Evolutionary conservation across 2,888 invertebrate species (phyloP), one percentile per base, ranked within the genome.

Genomic region (Priocnemis perturbator): DNA sequence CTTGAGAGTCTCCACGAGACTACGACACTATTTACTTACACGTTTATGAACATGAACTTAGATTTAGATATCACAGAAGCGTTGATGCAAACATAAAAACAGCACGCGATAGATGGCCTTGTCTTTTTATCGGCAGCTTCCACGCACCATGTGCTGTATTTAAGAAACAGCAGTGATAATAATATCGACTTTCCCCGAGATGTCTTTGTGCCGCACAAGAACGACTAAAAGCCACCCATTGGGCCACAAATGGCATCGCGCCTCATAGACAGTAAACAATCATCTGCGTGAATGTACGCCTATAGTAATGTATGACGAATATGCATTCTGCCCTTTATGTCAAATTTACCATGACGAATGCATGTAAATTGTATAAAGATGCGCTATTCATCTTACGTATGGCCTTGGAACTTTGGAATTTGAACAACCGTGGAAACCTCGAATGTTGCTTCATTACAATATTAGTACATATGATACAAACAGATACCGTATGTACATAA

Each of bases 391-490:
- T 68, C 62, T 69, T 68, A 68, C 77, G 74, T 71, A 79, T 77
- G 79, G 79, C 79, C 77, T 79, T 79, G 79, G 77, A 72, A 53
- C 60, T 50, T 64, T 23, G 44, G 60, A 63, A 53, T 53, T 61
- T 59, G 55, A 63, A 21, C 45, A 67, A 44, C 55, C 66, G 68
- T 60, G 76, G 37, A 59, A 47, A 62, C 14, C 58, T 70, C 66
- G 65, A 71, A 71, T 64, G 59, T 65, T 65, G 68, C 56, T 61
- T 19, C 64, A 37, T 37, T 53, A 56, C 64, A 59, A 37, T 57
- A 53, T 64, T 63, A 59, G 60, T 67, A 73, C 59, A 62, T 64
- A 15, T 53, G 37, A 67, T 64, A 66, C 73, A 55, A 61, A 19
- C 55, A 61, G 56, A 52, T 53, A 58, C 45, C 63, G 67, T 64